phyloP scores from a whole-genome alignment of 2,797 vertebrate species.

The Sebastes cheni region DNA sequence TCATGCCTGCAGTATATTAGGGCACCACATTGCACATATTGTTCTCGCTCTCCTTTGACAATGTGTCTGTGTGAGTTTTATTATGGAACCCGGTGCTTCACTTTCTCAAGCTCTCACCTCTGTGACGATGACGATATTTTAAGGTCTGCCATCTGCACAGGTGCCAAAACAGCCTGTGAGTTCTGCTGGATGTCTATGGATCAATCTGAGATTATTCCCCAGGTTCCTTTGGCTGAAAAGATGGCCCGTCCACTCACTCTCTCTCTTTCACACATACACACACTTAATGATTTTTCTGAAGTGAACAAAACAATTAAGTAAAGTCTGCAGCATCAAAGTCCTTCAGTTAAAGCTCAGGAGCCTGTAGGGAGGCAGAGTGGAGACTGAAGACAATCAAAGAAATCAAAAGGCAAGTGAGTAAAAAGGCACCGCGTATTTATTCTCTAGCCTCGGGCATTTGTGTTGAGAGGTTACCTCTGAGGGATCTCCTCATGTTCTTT shows the following conservation, averaged over 20 bases:
- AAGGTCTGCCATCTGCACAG: constrained; percentile 77
- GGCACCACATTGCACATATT: constrained; percentile 32
- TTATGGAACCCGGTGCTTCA: constrained; percentile 45
- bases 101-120: constrained; percentile 68
- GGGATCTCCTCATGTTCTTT: constrained; percentile 40
- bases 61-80: constrained; percentile 56
- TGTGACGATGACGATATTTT: constrained; percentile 73
- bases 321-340: constrained; percentile 58
- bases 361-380: constrained; percentile 50
- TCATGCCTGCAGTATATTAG: constrained; percentile 8
- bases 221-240: constrained; percentile 45
- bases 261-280: constrained; percentile 1
- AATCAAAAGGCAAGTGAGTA: constrained; percentile 51
- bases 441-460: constrained; percentile 41
- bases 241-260: neutral
- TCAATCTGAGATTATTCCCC: constrained; percentile 78
- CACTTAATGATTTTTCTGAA: constrained; percentile 75
- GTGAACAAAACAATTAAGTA: constrained; percentile 81
- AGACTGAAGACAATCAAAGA: constrained; percentile 60
- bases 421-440: constrained; percentile 43
- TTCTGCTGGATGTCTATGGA: constrained; percentile 67
- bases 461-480: constrained; percentile 38
- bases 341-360: constrained; percentile 54
- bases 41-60: constrained; percentile 31
- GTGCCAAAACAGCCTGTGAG: constrained; percentile 69